Base-by-base conservation (phyloP, 2,113 vertebrate genomes). In the Pelobates fuscus region DNA sequence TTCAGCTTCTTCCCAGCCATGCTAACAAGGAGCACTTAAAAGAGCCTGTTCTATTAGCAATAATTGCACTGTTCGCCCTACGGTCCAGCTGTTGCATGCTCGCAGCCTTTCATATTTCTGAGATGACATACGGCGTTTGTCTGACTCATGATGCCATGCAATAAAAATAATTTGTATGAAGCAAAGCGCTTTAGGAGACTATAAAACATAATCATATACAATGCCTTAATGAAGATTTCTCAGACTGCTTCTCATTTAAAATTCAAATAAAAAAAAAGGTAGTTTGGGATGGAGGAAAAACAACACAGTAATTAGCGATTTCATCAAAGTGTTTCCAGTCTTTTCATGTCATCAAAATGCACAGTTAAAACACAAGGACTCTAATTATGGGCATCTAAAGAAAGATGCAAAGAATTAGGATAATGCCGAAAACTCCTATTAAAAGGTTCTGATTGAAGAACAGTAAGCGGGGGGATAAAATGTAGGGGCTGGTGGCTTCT, bases 161-260 rank as follows among this genome's bases (percentile, higher is more conserved):
- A 76, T 76, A 76, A 76, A 71, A 76, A 60, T 76, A 67, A 67
- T 76, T 67, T 76, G 72, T 76, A 60, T 67, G 27, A 60, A 60
- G 72, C 54, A 60, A 67, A 66, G 23, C n/a, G 72, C 72, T 76
- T 23, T 46, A 67, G 72, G 72, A 76, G 72, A 17, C 64, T 32
- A 76, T 76, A 67, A 76, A 76, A 67, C 72, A 60, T 60, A 10
- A 32, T 32, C 26, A 57, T 59, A 67, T 60, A 76, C 25, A 59
- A 32, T 20, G 64, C 29, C 24, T 54, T 76, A 76, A 76, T 76
- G 72, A 76, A 67, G 37, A 32, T 52, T 76, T 58, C 55, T 41
- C 58, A 49, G 54, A 18, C 63, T 44, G 20, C 63, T 67, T 21
- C 64, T 18, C 11, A 21, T 57, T 76, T 14, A 25, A 67, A 25